Percentiles rank a stretch among this genome's conserved stretches.
These are phyloP conservation scores for Drosophila picticornis DNA, from an alignment of 2,888 invertebrate genomes.

Conservation along the genomic window DNA sequence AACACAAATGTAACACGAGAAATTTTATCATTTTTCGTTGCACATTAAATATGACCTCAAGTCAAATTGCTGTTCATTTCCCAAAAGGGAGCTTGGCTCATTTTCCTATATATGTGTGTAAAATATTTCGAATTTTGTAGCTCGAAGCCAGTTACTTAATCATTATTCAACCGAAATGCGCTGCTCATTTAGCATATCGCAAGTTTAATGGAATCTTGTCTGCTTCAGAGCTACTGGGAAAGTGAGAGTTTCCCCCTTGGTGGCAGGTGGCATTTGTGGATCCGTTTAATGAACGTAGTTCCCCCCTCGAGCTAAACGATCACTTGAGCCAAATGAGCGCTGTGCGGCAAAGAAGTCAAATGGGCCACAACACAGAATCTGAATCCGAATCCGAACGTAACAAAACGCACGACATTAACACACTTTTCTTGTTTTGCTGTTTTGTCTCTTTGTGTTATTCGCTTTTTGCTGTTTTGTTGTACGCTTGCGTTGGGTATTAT, in stretches of 20 bases:
- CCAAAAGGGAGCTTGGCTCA: slow-evolving; percentile 16
- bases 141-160: slow-evolving; percentile 47
- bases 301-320: slow-evolving; percentile 37
- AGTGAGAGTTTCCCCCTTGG: slow-evolving; percentile 67
- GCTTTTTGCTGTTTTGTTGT: background rate
- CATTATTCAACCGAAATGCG: slow-evolving; percentile 28
- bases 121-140: background rate
- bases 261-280: slow-evolving; percentile 28
- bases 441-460: slow-evolving; percentile 13
- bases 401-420: slow-evolving; percentile 66
- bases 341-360: slow-evolving; percentile 51
- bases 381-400: slow-evolving; percentile 42
- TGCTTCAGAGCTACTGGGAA: slow-evolving; percentile 49
- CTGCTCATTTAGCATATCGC: slow-evolving; percentile 54
- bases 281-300: slow-evolving; percentile 29
- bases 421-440: slow-evolving; percentile 55
- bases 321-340: slow-evolving; percentile 49
- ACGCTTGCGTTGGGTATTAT: slow-evolving; percentile 1
- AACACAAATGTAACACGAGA: slow-evolving; percentile 1
- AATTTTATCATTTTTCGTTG: slow-evolving; percentile 14
- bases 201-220: slow-evolving; percentile 7
- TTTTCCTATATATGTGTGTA: slow-evolving; percentile 20
- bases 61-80: slow-evolving; percentile 25
- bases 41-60: slow-evolving; percentile 7
- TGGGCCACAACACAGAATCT: slow-evolving; percentile 44